Percentiles rank a stretch among this genome's conserved stretches.
Evolutionary conservation across 2,888 invertebrate species (phyloP).

Genomic region (Corythucha ciliata): DNA sequence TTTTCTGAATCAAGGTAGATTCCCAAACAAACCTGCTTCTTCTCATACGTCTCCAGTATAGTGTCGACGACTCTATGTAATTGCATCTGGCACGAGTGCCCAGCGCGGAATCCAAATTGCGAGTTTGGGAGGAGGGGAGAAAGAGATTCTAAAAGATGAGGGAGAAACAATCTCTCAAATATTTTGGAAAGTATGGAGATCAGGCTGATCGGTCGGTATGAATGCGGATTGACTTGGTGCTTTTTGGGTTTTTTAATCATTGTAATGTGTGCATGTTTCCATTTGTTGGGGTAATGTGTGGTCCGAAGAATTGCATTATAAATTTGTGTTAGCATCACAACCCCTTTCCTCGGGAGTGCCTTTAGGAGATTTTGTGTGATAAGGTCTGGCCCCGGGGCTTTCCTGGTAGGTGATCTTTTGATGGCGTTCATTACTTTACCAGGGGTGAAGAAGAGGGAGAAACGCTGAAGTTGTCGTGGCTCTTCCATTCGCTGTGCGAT

Average conservation of each 20-base stretch:
- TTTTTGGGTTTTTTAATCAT: slow-evolving; percentile 23
- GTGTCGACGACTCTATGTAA: slow-evolving; percentile 26
- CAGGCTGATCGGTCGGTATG: slow-evolving; percentile 26
- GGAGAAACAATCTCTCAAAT: slow-evolving; percentile 18
- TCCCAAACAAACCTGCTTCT: slow-evolving; percentile 21
- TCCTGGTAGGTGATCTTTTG: slow-evolving; percentile 15
- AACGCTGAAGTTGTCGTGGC: neutral
- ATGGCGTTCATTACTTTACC: slow-evolving; percentile 7
- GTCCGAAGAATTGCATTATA: slow-evolving; percentile 34
- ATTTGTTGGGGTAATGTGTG: slow-evolving; percentile 33
- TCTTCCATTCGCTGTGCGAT: neutral
- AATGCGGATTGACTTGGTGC: neutral
- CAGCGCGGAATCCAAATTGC: slow-evolving; percentile 28
- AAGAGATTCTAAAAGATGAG: slow-evolving; percentile 20
- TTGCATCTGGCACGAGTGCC: slow-evolving; percentile 27
- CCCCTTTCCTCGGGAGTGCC: slow-evolving; percentile 33
- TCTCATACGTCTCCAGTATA: slow-evolving; percentile 9
- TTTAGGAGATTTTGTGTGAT: slow-evolving; percentile 34
- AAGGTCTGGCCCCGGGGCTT: slow-evolving; percentile 34
- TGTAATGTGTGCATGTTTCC: slow-evolving; percentile 31
- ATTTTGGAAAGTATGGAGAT: slow-evolving; percentile 19
- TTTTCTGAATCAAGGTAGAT: slow-evolving; percentile 27
- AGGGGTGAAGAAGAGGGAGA: neutral
- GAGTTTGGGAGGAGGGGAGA: slow-evolving; percentile 21
- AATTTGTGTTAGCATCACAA: slow-evolving; percentile 31